Conservation (phyloP, 37 sponge, comb jelly and placozoan species). For the Oopsacas minuta region DNA sequence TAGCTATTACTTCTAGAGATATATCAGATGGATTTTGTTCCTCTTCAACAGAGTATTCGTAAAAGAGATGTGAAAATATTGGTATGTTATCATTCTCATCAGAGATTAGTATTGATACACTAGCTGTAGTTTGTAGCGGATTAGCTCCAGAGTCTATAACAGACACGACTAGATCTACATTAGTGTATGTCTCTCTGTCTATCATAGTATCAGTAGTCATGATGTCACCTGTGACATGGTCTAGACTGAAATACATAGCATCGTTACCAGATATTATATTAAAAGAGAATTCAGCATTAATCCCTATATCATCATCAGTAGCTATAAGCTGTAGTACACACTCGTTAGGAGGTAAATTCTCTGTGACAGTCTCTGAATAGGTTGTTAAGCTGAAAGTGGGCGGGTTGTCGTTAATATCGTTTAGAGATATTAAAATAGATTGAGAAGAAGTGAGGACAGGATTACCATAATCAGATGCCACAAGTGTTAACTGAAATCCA, state of each 20-base stretch:
- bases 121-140: not conserved
- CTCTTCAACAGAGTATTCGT: not conserved
- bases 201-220: not conserved
- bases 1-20: not conserved
- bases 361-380: not conserved
- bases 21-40: not conserved
- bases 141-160: not conserved
- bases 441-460: not conserved
- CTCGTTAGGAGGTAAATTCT: not conserved
- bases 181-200: not conserved
- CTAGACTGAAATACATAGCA: not conserved
- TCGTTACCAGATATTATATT: not conserved
- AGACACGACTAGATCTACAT: not conserved
- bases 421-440: not conserved
- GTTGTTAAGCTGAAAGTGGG: not conserved
- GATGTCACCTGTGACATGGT: not conserved
- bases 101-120: not conserved
- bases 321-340: not conserved
- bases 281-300: not conserved
- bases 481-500: not conserved
- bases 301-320: not conserved
- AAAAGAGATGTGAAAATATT: not conserved
- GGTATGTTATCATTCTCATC: not conserved
- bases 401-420: slow-evolving; percentile 13
- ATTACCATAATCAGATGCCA: not conserved